phyloP scores from a whole-genome alignment of 2,113 vertebrate genomes.

The Lipophrys pholis region DNA sequence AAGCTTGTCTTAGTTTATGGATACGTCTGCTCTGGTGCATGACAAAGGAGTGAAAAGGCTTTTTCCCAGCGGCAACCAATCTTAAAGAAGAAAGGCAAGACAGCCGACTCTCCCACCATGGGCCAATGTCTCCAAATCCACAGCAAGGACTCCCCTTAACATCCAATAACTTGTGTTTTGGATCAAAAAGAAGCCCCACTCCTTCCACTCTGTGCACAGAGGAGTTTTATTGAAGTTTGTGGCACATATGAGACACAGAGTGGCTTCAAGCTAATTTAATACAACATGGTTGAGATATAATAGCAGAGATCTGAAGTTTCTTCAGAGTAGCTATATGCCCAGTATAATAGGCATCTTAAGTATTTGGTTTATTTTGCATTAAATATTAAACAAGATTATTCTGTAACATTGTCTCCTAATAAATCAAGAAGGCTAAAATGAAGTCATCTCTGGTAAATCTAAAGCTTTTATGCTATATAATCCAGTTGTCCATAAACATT shows the following conservation, averaged over 20 bases:
- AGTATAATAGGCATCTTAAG: neutral
- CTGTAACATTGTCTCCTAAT: no score
- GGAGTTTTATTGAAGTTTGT: neutral
- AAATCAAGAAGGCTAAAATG: no score
- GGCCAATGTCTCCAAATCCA: neutral
- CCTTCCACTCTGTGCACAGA: conserved; percentile 8
- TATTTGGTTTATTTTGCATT: conserved; percentile 13
- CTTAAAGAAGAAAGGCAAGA: neutral
- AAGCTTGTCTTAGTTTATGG: conserved; percentile 15
- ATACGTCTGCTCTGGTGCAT: conserved; percentile 5
- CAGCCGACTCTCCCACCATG: neutral
- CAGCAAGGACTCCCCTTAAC: neutral
- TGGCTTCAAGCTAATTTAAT: no score
- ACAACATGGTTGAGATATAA: neutral
- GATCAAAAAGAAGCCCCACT: neutral
- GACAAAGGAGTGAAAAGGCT: conserved; percentile 10
- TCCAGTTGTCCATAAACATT: no score
- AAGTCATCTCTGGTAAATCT: no score
- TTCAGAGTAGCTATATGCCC: neutral
- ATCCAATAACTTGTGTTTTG: conserved; percentile 4
- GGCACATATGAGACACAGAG: conserved; percentile 12
- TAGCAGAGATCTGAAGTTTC: neutral
- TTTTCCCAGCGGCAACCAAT: neutral
- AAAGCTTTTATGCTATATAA: no score
- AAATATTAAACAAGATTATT: no score